phyloP scores from a whole-genome alignment of 2,888 invertebrate genomes.

The Saturnia pavonia region DNA sequence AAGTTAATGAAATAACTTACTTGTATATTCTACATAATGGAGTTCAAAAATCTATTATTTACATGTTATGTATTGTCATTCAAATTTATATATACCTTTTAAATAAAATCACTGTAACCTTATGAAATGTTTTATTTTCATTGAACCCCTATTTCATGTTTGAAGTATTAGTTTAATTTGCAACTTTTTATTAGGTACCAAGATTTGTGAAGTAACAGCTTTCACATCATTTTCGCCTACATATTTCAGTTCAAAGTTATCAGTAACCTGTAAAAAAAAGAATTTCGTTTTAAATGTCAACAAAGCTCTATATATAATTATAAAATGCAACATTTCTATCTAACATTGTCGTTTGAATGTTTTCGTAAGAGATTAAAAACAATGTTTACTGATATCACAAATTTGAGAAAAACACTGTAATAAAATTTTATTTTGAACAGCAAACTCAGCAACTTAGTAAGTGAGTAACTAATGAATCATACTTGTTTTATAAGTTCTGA shows the following conservation, averaged over 20 bases:
- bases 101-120: conserved; percentile 6
- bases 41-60: conserved; percentile 8
- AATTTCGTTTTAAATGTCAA: neutral
- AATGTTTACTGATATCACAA: too few relatives aligned
- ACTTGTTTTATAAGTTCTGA: conserved; percentile 85
- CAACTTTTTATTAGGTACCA: conserved; percentile 70
- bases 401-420: too few relatives aligned
- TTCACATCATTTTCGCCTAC: conserved; percentile 68
- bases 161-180: conserved; percentile 16
- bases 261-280: conserved; percentile 74
- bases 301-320: neutral
- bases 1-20: neutral
- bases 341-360: too few relatives aligned
- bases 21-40: conserved; percentile 10
- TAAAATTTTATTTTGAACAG: too few relatives aligned
- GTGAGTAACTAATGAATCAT: neutral
- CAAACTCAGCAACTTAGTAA: neutral
- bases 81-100: neutral
- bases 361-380: too few relatives aligned
- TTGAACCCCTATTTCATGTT: conserved; percentile 1
- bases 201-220: conserved; percentile 79
- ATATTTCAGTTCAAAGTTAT: conserved; percentile 78
- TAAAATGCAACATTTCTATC: neutral
- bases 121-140: neutral
- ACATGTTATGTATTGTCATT: neutral